Percentiles rank a stretch among this genome's conserved stretches.
phyloP scores from a whole-genome alignment of 1,140 invertebrate species.

The Oryzaephilus surinamensis region DNA sequence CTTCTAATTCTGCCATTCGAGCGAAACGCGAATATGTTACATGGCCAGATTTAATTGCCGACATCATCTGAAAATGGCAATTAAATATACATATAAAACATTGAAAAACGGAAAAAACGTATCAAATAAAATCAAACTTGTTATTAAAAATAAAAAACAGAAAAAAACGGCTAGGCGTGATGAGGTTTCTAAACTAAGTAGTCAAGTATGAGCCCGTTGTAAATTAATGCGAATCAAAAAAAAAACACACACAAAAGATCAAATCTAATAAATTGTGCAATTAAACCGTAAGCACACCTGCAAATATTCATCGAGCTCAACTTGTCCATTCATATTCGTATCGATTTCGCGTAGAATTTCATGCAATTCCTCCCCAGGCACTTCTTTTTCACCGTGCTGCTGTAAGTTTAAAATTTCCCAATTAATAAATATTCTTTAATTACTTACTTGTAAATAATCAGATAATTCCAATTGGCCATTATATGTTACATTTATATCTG shows the following conservation, averaged over 20 bases:
- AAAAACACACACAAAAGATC: conserved; percentile 11
- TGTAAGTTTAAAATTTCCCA: conserved; percentile 42
- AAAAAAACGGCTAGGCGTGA: background rate
- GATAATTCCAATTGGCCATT: conserved; percentile 60
- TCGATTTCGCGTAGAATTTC: conserved; percentile 97
- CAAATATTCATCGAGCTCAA: conserved; percentile 96
- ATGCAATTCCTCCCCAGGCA: conserved; percentile 91
- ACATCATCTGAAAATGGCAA: conserved; percentile 74
- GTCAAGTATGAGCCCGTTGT: background rate
- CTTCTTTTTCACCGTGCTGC: conserved; percentile 79
- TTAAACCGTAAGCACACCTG: conserved; percentile 81
- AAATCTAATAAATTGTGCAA: no score
- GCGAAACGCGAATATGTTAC: conserved; percentile 87
- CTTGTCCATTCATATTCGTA: conserved; percentile 98
- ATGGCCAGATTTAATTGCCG: conserved; percentile 87
- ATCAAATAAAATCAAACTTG: background rate
- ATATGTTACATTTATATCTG: conserved; percentile 54
- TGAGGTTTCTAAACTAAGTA: conserved; percentile 1
- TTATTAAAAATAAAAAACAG: background rate
- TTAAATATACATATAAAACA: background rate
- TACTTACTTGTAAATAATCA: conserved; percentile 63
- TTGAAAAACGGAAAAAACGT: background rate
- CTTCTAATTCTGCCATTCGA: conserved; percentile 81
- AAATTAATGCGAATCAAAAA: conserved; percentile 8
- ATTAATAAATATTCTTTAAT: conserved; percentile 6